These are phyloP conservation scores for Telenomus remus DNA, from an alignment of 1,140 invertebrate genomes.

Conservation along the genomic window DNA sequence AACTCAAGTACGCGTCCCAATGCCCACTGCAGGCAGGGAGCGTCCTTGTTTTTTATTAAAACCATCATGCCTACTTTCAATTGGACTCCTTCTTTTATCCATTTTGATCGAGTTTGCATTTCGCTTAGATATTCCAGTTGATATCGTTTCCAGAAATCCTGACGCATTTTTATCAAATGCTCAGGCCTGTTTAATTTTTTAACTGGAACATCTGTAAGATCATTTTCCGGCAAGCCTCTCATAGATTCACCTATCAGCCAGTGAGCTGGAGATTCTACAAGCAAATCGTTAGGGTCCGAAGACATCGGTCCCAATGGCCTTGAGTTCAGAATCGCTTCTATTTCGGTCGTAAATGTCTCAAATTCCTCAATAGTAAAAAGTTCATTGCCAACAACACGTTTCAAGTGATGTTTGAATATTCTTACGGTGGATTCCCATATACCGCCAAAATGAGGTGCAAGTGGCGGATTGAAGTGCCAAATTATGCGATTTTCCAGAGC, in stretches of 20 bases:
- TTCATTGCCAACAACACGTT: slow-evolving; percentile 9
- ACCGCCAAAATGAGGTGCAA: slow-evolving; percentile 23
- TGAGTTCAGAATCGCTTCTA: slow-evolving; percentile 60
- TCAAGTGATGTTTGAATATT: slow-evolving; percentile 42
- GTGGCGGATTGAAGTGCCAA: slow-evolving; percentile 22
- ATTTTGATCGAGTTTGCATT: neutral
- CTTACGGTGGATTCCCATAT: slow-evolving; percentile 30
- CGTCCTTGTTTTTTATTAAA: slow-evolving; percentile 10
- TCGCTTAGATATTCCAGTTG: neutral
- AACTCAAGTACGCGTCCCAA: slow-evolving; percentile 14
- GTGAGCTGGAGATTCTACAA: slow-evolving; percentile 53
- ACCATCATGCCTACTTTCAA: slow-evolving; percentile 19
- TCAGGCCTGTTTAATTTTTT: slow-evolving; percentile 8
- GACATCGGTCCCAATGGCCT: slow-evolving; percentile 57
- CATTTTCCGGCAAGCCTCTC: slow-evolving; percentile 18
- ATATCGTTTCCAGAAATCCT: slow-evolving; percentile 16
- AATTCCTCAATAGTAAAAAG: slow-evolving; percentile 53
- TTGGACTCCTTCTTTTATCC: slow-evolving; percentile 11
- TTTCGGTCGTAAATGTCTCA: slow-evolving; percentile 32
- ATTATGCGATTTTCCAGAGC: neutral
- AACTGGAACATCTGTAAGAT: neutral
- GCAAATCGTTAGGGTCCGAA: slow-evolving; percentile 59
- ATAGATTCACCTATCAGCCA: slow-evolving; percentile 14
- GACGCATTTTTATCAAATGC: slow-evolving; percentile 25
- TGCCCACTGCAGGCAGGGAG: slow-evolving; percentile 4